These are phyloP conservation scores for Eurystomus gularis DNA, from an alignment of 2,113 vertebrate species.

Conservation along the genomic window DNA sequence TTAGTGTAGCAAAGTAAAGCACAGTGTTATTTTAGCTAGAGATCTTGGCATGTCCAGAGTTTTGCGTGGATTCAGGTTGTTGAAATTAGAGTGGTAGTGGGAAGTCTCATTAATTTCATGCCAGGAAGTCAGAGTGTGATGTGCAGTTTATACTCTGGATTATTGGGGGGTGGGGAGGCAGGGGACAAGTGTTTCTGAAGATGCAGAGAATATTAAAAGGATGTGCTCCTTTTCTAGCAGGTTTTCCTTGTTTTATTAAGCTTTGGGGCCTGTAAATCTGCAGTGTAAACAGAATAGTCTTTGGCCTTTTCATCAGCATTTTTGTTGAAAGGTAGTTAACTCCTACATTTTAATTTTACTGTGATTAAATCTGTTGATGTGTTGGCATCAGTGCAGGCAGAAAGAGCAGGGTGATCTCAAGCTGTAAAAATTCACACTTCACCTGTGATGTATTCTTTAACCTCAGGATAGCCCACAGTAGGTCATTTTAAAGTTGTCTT, in stretches of 20 bases:
- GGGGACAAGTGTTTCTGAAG: neutral
- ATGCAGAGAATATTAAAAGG: neutral
- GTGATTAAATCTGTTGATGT: neutral
- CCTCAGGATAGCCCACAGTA: neutral
- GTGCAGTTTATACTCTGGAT: neutral
- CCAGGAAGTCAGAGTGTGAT: neutral
- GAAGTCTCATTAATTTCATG: neutral
- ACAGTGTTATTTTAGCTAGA: neutral
- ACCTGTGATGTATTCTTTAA: neutral
- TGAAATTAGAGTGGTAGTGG: neutral
- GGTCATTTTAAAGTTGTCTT: neutral
- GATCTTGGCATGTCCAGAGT: neutral
- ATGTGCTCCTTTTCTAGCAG: neutral
- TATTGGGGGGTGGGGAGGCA: rapidly evolving
- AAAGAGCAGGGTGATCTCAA: neutral
- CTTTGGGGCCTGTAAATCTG: neutral
- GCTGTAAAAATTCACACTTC: neutral
- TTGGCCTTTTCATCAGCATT: neutral
- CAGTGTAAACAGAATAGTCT: neutral
- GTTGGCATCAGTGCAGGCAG: neutral
- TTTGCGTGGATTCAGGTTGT: neutral
- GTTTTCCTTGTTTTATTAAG: neutral
- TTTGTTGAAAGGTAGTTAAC: neutral
- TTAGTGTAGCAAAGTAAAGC: neutral
- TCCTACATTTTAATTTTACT: neutral